Evolutionary conservation across 1,140 invertebrate species (phyloP).

Genomic region (Bombus cullumanus): DNA sequence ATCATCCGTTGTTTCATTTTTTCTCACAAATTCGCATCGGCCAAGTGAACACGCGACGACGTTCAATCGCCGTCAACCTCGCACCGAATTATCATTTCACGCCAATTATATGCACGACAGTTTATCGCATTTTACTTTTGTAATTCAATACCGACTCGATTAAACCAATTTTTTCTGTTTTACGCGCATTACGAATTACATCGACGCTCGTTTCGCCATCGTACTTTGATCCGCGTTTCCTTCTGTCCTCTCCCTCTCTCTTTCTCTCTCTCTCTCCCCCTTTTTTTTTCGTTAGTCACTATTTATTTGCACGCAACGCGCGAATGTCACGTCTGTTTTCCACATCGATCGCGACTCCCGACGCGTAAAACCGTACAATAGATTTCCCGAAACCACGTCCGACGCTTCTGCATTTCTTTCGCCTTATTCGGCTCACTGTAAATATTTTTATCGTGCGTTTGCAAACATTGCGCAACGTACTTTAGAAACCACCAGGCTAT

Average conservation of each 20-base stretch:
- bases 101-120: conserved; percentile 38
- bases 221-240: background rate
- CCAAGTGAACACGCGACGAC: background rate
- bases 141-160: conserved; percentile 16
- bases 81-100: conserved; percentile 27
- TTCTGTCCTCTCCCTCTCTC: no score
- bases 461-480: background rate
- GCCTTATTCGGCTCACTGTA: no score
- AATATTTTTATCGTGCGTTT: no score
- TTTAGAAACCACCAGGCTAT: background rate
- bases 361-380: background rate
- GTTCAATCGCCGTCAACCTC: conserved; percentile 17
- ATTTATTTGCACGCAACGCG: background rate
- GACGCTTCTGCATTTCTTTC: background rate
- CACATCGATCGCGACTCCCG: background rate
- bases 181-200: background rate
- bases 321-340: background rate
- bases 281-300: background rate
- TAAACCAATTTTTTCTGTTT: background rate
- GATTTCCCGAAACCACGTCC: background rate
- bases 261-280: no score
- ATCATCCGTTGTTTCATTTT: conserved; percentile 48
- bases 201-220: background rate
- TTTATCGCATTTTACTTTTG: background rate
- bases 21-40: conserved; percentile 5